A percentile compares a stretch with the other conserved stretches of the same genome.
Conservation (phyloP, 92 coral and sea anemone species). For the Pocillopora grandis region DNA sequence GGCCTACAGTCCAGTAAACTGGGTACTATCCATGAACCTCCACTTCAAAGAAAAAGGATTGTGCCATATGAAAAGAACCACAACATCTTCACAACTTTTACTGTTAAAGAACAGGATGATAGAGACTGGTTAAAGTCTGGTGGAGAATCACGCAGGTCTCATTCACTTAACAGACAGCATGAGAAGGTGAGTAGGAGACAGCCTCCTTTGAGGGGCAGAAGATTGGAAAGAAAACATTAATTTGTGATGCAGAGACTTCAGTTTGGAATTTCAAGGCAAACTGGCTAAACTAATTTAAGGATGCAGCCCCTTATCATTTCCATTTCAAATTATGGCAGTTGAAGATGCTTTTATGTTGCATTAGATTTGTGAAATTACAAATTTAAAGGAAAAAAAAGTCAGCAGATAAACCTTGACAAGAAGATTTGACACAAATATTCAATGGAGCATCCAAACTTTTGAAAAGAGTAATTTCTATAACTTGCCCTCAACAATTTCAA, state of each 20-base stretch:
- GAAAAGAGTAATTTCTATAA: no score
- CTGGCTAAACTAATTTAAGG: no score
- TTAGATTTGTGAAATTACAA: not conserved
- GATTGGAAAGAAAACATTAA: not conserved
- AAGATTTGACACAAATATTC: no score
- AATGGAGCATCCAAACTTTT: no score
- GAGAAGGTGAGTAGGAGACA: conserved; percentile 14
- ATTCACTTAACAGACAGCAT: conserved; percentile 19
- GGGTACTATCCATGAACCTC: conserved; percentile 86
- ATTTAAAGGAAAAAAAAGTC: no score
- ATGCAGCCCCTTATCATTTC: no score
- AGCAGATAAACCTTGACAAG: no score
- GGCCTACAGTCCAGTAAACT: conserved; percentile 85
- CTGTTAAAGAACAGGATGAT: conserved; percentile 83
- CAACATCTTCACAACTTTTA: conserved; percentile 86
- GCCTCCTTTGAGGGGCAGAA: not conserved
- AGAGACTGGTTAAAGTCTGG: conserved; percentile 81
- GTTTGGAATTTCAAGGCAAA: not conserved
- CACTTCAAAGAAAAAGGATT: conserved; percentile 87
- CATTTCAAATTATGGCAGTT: no score
- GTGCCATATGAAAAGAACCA: conserved; percentile 95
- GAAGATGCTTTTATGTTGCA: no score
- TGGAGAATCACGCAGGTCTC: conserved; percentile 39
- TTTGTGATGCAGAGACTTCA: not conserved
- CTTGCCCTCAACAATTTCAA: no score